Evolutionary conservation across 2,113 vertebrate genomes (phyloP).

Genomic region (Percopsis transmontana): DNA sequence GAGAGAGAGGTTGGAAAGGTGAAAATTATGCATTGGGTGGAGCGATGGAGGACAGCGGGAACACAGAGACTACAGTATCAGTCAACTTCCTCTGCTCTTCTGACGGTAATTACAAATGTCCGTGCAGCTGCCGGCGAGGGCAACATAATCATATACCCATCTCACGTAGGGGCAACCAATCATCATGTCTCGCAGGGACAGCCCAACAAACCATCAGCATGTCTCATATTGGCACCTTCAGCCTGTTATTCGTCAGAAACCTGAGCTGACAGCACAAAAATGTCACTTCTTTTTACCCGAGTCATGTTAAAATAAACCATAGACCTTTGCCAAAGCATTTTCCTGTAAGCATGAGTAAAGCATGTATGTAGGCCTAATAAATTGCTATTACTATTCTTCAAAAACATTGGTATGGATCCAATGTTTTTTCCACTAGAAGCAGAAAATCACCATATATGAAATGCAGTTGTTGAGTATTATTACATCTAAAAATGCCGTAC

Average conservation of each 20-base stretch:
- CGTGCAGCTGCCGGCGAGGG: constrained; percentile 5
- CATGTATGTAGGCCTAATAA: no score
- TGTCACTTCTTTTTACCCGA: neutral
- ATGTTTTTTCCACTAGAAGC: no score
- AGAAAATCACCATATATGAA: no score
- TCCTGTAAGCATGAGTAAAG: no score
- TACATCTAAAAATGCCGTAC: no score
- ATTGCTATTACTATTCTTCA: no score
- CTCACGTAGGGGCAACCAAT: constrained; percentile 5
- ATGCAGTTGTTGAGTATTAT: no score
- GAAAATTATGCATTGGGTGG: neutral
- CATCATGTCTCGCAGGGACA: constrained; percentile 5
- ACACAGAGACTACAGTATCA: constrained; percentile 18
- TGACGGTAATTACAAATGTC: constrained; percentile 3
- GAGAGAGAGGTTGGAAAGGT: constrained; percentile 4
- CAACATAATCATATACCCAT: neutral
- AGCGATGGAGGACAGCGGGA: constrained; percentile 6
- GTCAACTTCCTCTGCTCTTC: constrained; percentile 7
- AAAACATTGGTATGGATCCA: no score
- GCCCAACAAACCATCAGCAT: constrained; percentile 34
- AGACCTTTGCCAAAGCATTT: neutral
- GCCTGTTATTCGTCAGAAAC: constrained; percentile 20
- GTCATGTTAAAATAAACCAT: constrained; percentile 5
- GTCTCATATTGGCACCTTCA: constrained; percentile 38
- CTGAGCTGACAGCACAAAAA: neutral